phyloP scores from a whole-genome alignment of 2,113 vertebrate species.

The Campylorhamphus procurvoides region DNA sequence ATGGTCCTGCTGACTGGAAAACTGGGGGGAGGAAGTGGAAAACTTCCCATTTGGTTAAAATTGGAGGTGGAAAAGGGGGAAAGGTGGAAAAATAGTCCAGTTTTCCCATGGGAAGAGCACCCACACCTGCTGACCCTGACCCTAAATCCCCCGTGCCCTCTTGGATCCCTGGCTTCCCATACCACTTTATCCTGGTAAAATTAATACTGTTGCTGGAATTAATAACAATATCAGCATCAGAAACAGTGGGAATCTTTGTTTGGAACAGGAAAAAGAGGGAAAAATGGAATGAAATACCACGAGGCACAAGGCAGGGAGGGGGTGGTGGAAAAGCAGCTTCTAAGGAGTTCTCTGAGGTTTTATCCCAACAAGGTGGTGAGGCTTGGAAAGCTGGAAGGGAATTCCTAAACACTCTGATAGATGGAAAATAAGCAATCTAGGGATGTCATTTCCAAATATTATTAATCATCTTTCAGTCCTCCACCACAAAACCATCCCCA shows the following conservation, averaged over 20 bases:
- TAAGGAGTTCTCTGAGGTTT: not conserved
- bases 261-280: not conserved
- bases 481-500: not conserved
- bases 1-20: accelerated
- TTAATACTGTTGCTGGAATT: not conserved
- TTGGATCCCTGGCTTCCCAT: not conserved
- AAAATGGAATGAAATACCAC: not conserved
- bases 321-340: not conserved
- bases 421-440: accelerated
- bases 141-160: accelerated
- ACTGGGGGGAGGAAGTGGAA: not conserved
- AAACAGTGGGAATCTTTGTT: not conserved
- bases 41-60: not conserved
- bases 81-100: not conserved
- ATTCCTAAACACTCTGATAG: not conserved
- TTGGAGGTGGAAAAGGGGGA: not conserved
- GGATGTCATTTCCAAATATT: not conserved
- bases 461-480: not conserved
- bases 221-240: too few relatives aligned
- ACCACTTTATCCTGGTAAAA: not conserved
- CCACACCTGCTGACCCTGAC: not conserved
- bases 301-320: not conserved
- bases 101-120: not conserved
- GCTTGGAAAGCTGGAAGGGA: not conserved
- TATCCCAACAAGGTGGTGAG: not conserved